Evolutionary conservation across 2,888 invertebrate genomes (phyloP).

Genomic region (Fabriciana adippe): DNA sequence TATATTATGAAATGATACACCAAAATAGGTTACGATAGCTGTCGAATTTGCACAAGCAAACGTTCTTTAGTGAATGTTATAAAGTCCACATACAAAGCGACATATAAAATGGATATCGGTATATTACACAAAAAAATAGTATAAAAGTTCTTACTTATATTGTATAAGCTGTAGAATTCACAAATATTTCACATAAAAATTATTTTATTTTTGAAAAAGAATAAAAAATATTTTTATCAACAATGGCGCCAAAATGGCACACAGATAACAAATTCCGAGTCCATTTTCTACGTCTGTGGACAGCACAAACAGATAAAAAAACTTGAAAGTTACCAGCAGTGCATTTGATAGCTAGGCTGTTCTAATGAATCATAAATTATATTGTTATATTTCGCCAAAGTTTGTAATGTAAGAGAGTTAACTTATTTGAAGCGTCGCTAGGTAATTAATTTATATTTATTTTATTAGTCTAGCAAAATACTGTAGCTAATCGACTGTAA

Average conservation of each 20-base stretch:
- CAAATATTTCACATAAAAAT: not conserved
- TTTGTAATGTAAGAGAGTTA: slow-evolving; percentile 72
- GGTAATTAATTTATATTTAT: slow-evolving; percentile 59
- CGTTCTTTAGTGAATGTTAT: slow-evolving; percentile 19
- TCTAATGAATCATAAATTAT: slow-evolving; percentile 54
- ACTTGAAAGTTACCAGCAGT: slow-evolving; percentile 46
- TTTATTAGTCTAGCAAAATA: slow-evolving; percentile 47
- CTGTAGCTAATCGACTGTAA: slow-evolving; percentile 57
- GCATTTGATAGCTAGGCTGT: slow-evolving; percentile 63
- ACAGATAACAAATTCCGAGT: slow-evolving; percentile 19
- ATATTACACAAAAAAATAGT: not conserved
- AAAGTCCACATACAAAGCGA: slow-evolving; percentile 16
- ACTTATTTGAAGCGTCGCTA: slow-evolving; percentile 68
- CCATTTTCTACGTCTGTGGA: slow-evolving; percentile 34
- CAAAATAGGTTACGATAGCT: slow-evolving; percentile 36
- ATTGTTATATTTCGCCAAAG: slow-evolving; percentile 80
- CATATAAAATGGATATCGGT: slow-evolving; percentile 31
- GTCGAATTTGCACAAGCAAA: slow-evolving; percentile 39
- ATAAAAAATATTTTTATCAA: not conserved
- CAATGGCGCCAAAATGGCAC: slow-evolving; percentile 4
- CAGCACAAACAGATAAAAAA: slow-evolving; percentile 38
- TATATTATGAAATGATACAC: slow-evolving; percentile 33
- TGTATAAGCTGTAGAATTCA: not conserved
- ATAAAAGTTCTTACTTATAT: not conserved
- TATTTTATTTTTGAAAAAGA: not conserved